phyloP scores from a whole-genome alignment of 2,797 vertebrate species.

The Clamator glandarius region DNA sequence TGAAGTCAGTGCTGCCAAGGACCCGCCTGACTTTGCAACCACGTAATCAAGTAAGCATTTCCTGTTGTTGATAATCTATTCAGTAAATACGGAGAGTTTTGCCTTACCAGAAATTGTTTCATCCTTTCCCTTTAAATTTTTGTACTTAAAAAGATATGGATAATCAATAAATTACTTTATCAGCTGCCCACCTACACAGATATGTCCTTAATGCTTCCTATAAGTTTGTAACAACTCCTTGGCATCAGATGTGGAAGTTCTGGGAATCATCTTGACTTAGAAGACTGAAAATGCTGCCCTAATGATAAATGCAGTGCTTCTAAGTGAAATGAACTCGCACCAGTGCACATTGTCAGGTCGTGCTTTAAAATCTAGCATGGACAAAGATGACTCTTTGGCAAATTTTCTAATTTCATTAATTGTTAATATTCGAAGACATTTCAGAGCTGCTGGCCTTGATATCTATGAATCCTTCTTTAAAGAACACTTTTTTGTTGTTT shows the following conservation, averaged over 20 bases:
- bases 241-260: conserved; percentile 35
- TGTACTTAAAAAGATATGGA: background rate
- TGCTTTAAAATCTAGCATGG: background rate
- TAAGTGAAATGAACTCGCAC: background rate
- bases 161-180: conserved; percentile 56
- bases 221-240: conserved; percentile 8
- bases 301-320: background rate
- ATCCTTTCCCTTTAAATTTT: conserved; percentile 32
- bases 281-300: background rate
- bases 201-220: conserved; percentile 10
- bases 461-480: background rate
- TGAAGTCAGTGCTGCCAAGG: background rate
- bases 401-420: background rate
- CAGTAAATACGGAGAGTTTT: background rate
- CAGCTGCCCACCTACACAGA: conserved; percentile 4
- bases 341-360: background rate
- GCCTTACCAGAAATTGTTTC: conserved; percentile 44
- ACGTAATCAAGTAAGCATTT: conserved; percentile 35
- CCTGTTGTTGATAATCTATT: conserved; percentile 29
- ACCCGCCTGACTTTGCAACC: conserved; percentile 38
- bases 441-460: background rate
- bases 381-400: background rate
- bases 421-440: background rate
- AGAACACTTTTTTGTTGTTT: background rate
- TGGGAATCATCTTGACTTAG: conserved; percentile 33